These are phyloP conservation scores for Bombus difficillimus DNA, from an alignment of 1,140 invertebrate genomes.

Conservation along the genomic window DNA sequence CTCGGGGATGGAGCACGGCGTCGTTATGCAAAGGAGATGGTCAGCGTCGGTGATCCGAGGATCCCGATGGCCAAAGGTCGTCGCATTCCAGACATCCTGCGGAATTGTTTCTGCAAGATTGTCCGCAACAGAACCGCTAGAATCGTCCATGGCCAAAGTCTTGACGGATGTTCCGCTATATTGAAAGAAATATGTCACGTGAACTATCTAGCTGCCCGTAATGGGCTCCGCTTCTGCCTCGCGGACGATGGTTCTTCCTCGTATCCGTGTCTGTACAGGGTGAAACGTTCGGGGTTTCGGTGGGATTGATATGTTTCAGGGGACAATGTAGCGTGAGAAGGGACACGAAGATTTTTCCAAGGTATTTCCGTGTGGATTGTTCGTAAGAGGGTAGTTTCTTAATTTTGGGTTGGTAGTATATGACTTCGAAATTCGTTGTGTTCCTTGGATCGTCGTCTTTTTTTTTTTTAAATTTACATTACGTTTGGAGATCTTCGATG, in stretches of 20 bases:
- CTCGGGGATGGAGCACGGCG: slow-evolving; percentile 41
- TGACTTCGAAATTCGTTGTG: background rate
- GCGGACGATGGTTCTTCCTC: background rate
- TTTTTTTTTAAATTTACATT: too few relatives aligned
- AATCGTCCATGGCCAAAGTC: slow-evolving; percentile 69
- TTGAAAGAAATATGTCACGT: slow-evolving; percentile 80
- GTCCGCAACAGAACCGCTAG: slow-evolving; percentile 52
- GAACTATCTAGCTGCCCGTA: slow-evolving; percentile 38
- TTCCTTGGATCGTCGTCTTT: background rate
- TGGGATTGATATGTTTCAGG: slow-evolving; percentile 16
- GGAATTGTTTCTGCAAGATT: slow-evolving; percentile 72
- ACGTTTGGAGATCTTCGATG: too few relatives aligned
- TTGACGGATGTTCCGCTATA: slow-evolving; percentile 81
- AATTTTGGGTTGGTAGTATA: background rate
- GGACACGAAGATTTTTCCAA: background rate
- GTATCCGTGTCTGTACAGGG: background rate
- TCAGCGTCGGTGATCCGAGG: slow-evolving; percentile 78
- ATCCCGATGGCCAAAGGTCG: slow-evolving; percentile 68
- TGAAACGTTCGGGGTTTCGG: background rate
- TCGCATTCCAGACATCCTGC: slow-evolving; percentile 79
- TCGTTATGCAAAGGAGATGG: slow-evolving; percentile 83
- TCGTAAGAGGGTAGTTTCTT: background rate
- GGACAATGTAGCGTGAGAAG: background rate
- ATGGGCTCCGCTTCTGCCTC: background rate
- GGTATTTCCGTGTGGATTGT: background rate